A percentile compares a stretch with the other conserved stretches of the same genome.
phyloP scores from a whole-genome alignment of 2,888 invertebrate genomes.

The Acronicta aceris region DNA sequence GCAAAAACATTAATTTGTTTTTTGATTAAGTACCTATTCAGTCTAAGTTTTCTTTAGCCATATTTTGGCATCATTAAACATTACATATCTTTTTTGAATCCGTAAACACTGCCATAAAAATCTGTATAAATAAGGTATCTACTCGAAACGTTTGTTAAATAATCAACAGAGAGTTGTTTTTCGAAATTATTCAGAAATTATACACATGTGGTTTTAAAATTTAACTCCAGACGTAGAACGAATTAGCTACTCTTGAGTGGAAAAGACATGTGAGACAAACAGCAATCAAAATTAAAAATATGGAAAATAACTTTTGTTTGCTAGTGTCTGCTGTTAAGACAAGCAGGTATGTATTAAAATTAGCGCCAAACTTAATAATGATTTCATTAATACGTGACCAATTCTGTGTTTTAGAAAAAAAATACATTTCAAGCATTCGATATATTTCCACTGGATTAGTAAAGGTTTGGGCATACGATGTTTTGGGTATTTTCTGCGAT shows the following conservation, averaged over 20 bases:
- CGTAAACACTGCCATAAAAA: conserved; percentile 1
- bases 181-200: conserved; percentile 10
- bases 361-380: too few species aligned
- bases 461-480: too few species aligned
- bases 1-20: neutral
- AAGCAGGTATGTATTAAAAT: too few species aligned
- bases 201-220: conserved; percentile 2
- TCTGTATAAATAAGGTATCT: neutral
- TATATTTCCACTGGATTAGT: too few species aligned
- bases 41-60: neutral
- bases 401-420: too few species aligned
- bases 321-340: neutral
- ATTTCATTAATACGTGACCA: too few species aligned
- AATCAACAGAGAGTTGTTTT: conserved; percentile 5
- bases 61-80: neutral
- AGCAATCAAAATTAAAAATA: neutral
- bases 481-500: too few species aligned
- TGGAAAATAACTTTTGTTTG: neutral
- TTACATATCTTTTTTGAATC: neutral
- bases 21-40: too few species aligned
- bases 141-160: neutral
- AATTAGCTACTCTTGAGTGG: conserved; percentile 19
- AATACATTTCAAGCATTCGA: too few species aligned
- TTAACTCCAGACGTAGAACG: conserved; percentile 26
- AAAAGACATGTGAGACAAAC: neutral